phyloP scores from a whole-genome alignment of 2,113 vertebrate genomes.

The Plestiodon gilberti region DNA sequence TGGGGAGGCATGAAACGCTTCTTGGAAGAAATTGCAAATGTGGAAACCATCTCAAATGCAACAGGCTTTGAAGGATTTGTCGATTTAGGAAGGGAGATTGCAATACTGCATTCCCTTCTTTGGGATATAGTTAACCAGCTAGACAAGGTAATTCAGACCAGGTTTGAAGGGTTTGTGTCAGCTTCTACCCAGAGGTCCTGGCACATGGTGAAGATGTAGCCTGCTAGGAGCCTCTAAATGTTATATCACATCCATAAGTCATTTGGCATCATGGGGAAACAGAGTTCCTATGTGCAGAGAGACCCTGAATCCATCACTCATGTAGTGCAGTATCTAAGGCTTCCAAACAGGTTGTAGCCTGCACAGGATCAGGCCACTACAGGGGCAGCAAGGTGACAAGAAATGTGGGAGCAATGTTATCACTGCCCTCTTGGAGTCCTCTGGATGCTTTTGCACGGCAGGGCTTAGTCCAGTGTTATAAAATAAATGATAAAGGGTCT shows the following conservation, averaged over 20 bases:
- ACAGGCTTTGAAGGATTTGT: slow-evolving; percentile 95
- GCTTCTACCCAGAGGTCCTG: background rate
- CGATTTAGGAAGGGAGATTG: slow-evolving; percentile 94
- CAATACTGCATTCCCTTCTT: slow-evolving; percentile 90
- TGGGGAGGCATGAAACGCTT: slow-evolving; percentile 97
- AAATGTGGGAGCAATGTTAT: background rate
- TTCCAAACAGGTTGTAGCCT: background rate
- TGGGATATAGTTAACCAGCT: slow-evolving; percentile 96
- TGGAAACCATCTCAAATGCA: slow-evolving; percentile 89
- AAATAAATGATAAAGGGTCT: background rate
- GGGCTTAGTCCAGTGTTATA: background rate
- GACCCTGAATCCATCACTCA: background rate
- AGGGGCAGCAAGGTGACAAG: background rate
- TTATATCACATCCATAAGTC: background rate
- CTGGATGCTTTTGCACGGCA: background rate
- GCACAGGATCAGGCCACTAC: background rate
- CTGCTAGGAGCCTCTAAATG: background rate
- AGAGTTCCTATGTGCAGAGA: background rate
- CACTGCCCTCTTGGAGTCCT: background rate
- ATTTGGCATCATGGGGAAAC: background rate
- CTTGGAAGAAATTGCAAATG: slow-evolving; percentile 93
- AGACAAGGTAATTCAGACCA: slow-evolving; percentile 92
- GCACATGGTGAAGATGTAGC: background rate
- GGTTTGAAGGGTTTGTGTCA: too few species aligned
- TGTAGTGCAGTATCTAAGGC: background rate